Conservation (phyloP, 2,888 invertebrate genomes). For the Parnassius smintheus region DNA sequence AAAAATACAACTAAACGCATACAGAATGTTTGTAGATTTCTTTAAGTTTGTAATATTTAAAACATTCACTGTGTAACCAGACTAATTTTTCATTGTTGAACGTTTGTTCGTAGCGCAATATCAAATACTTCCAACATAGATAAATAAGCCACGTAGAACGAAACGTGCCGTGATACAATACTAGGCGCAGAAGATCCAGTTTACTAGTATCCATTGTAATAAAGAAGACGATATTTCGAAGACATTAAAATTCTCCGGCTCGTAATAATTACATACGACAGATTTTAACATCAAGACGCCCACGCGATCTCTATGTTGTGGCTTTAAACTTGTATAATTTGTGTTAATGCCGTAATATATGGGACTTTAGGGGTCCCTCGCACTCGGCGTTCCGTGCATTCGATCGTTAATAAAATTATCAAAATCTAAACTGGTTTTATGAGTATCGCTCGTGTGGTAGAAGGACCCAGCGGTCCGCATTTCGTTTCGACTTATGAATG, state of each 20-base stretch:
- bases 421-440: slow-evolving; percentile 80
- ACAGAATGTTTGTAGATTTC: too few relatives aligned
- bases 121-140: slow-evolving; percentile 39
- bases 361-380: slow-evolving; percentile 71
- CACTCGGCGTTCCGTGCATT: slow-evolving; percentile 68
- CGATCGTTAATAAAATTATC: slow-evolving; percentile 81
- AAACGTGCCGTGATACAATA: slow-evolving; percentile 66
- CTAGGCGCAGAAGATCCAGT: slow-evolving; percentile 62
- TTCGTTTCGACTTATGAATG: slow-evolving; percentile 75
- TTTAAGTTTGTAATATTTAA: too few relatives aligned
- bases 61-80: too few relatives aligned
- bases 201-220: slow-evolving; percentile 71
- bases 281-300: slow-evolving; percentile 78
- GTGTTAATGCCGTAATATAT: slow-evolving; percentile 81
- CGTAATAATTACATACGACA: slow-evolving; percentile 79
- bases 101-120: neutral
- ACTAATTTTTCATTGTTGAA: too few relatives aligned
- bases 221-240: slow-evolving; percentile 75
- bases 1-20: too few relatives aligned
- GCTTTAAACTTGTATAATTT: slow-evolving; percentile 79
- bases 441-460: slow-evolving; percentile 69
- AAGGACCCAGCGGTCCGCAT: slow-evolving; percentile 46
- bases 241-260: slow-evolving; percentile 77
- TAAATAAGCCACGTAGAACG: slow-evolving; percentile 56
- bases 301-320: slow-evolving; percentile 76